Percentiles rank a stretch among this genome's conserved stretches.
These are phyloP conservation scores for Drosophila malerkotliana DNA, from an alignment of 1,140 invertebrate genomes.

Conservation along the genomic window DNA sequence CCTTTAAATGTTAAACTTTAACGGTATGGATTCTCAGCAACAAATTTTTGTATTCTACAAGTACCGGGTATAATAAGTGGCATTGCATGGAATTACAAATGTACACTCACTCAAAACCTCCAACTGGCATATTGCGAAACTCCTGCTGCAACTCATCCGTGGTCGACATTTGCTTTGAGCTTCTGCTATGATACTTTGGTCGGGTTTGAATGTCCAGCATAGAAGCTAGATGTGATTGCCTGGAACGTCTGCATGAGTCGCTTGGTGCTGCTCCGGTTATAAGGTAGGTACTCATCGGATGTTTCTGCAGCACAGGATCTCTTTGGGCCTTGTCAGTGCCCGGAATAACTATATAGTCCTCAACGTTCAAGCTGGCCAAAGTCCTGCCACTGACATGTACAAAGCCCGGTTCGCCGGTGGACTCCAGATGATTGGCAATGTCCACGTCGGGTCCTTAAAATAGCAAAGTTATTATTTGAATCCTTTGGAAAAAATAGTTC, in stretches of 20 bases:
- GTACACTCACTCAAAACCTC: not conserved
- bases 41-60: too few species aligned
- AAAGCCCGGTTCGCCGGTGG: conserved; percentile 93
- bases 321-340: not conserved
- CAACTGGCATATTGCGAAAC: not conserved
- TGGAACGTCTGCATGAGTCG: not conserved
- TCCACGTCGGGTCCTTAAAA: conserved; percentile 89
- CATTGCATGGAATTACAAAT: too few species aligned
- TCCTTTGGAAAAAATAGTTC: too few species aligned
- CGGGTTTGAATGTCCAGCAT: not conserved
- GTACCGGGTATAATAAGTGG: too few species aligned
- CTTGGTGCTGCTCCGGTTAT: not conserved
- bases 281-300: not conserved
- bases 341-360: not conserved
- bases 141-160: not conserved
- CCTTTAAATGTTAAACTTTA: too few species aligned
- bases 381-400: conserved; percentile 82
- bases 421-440: conserved; percentile 97
- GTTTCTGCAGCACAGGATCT: not conserved
- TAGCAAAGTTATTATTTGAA: too few species aligned
- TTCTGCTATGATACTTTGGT: not conserved
- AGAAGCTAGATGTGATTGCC: not conserved
- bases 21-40: too few species aligned
- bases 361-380: not conserved
- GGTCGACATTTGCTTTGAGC: not conserved